Evolutionary conservation across 2,113 vertebrate genomes (phyloP).

Genomic region (Brachypodius melanocephalos): DNA sequence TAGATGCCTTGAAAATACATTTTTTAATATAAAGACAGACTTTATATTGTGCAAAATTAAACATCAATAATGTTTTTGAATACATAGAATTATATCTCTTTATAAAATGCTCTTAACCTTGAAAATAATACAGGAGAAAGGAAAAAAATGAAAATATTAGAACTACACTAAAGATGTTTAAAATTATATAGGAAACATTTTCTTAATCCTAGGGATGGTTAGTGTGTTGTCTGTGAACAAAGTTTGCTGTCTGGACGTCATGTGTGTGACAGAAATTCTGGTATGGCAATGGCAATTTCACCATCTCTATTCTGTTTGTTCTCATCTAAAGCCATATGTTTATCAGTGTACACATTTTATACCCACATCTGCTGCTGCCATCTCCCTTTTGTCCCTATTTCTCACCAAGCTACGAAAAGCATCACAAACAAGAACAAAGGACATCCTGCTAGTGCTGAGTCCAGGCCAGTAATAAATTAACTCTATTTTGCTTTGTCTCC

Average conservation of each 20-base stretch:
- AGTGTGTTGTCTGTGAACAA: background rate
- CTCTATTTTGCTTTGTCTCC: background rate
- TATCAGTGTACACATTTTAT: conserved; percentile 30
- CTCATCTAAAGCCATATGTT: conserved; percentile 5
- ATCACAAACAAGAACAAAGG: background rate
- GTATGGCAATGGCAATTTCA: background rate
- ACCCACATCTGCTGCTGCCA: conserved; percentile 1
- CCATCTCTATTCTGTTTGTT: background rate
- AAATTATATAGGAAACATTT: background rate
- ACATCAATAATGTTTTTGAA: background rate
- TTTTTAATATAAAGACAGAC: background rate
- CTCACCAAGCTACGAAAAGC: background rate
- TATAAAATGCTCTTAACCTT: background rate
- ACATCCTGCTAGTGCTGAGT: background rate
- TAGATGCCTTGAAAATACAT: background rate
- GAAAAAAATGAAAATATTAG: background rate
- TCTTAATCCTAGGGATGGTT: background rate
- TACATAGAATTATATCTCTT: background rate
- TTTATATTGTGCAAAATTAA: background rate
- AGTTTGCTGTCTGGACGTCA: background rate
- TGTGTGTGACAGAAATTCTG: background rate
- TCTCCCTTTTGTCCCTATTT: conserved; percentile 7
- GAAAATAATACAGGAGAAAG: background rate
- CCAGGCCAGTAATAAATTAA: background rate
- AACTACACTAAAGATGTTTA: background rate